Conservation (phyloP, 2,888 invertebrate species). For the Perizoma flavofasciatum region DNA sequence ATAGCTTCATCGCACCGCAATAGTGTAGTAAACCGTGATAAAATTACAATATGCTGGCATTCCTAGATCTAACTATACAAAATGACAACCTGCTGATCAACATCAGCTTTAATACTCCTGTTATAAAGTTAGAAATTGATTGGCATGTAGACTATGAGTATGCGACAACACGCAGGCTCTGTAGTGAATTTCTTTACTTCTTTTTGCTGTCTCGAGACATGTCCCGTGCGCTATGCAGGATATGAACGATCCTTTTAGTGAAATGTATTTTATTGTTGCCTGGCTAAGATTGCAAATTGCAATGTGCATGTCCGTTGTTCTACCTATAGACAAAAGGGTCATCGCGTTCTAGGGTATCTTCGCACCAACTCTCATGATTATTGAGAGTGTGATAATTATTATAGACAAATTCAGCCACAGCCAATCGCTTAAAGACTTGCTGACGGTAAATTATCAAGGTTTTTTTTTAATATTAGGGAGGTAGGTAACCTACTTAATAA, state of each 20-base stretch:
- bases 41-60: slow-evolving; percentile 59
- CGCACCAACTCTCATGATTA: no score
- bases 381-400: no score
- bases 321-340: slow-evolving; percentile 15
- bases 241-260: slow-evolving; percentile 27
- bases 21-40: slow-evolving; percentile 57
- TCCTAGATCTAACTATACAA: slow-evolving; percentile 8
- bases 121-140: slow-evolving; percentile 37
- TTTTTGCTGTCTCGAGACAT: slow-evolving; percentile 50
- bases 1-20: slow-evolving; percentile 61
- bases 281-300: background rate
- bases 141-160: slow-evolving; percentile 43
- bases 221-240: slow-evolving; percentile 66
- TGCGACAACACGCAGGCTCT: slow-evolving; percentile 61
- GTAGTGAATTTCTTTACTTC: slow-evolving; percentile 45
- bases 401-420: no score
- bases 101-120: background rate
- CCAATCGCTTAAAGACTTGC: no score
- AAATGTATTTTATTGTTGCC: slow-evolving; percentile 9
- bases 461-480: no score
- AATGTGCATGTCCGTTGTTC: background rate
- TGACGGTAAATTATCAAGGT: no score
- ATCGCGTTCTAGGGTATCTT: slow-evolving; percentile 13
- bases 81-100: slow-evolving; percentile 2
- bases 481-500: no score